Conservation (phyloP, 2,888 invertebrate genomes). For the Galerucella calmariensis region DNA sequence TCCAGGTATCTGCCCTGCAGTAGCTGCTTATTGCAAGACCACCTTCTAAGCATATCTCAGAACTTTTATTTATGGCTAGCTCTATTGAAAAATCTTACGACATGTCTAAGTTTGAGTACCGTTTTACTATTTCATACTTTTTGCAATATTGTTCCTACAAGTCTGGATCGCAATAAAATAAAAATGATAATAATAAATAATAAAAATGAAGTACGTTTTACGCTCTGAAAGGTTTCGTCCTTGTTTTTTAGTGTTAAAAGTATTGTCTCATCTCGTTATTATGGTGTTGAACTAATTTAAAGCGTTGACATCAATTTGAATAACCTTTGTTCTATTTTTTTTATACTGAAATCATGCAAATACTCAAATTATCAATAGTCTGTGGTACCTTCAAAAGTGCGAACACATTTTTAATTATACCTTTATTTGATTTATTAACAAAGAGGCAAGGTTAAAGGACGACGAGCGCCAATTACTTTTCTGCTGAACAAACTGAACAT, state of each 20-base stretch:
- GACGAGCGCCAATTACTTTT: conserved; percentile 1
- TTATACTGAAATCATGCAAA: conserved; percentile 39
- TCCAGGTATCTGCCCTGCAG: no score
- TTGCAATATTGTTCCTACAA: background rate
- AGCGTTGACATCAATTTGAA: conserved; percentile 48
- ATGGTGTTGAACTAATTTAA: conserved; percentile 50
- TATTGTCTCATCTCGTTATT: conserved; percentile 34
- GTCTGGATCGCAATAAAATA: conserved; percentile 4
- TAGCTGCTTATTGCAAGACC: no score
- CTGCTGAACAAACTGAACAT: background rate
- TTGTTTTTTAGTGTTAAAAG: conserved; percentile 46
- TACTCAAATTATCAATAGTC: conserved; percentile 38
- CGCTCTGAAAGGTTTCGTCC: conserved; percentile 52
- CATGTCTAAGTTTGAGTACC: no score
- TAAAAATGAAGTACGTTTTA: conserved; percentile 42
- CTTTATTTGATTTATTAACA: conserved; percentile 2
- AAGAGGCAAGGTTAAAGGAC: conserved; percentile 9
- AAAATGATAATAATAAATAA: background rate
- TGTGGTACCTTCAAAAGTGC: conserved; percentile 30
- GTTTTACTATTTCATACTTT: no score
- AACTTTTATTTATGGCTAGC: no score
- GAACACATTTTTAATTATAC: background rate
- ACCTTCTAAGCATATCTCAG: no score
- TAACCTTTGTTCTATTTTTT: conserved; percentile 47
- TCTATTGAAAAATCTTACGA: no score